phyloP scores from a whole-genome alignment of 2,113 vertebrate genomes.

The Aphyosemion australe region DNA sequence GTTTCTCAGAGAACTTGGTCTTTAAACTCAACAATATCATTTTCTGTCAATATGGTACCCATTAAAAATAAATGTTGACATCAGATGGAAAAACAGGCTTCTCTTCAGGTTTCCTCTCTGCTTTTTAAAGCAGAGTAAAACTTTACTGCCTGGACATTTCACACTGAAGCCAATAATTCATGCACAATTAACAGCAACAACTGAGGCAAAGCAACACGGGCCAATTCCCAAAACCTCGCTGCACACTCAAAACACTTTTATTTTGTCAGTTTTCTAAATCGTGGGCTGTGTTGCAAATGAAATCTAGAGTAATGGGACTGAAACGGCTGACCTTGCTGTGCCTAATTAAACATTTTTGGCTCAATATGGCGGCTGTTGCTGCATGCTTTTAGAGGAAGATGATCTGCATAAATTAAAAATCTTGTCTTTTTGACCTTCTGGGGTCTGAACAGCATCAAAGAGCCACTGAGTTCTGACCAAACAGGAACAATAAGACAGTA shows the following conservation, averaged over 20 bases:
- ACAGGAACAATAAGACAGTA: background rate
- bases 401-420: background rate
- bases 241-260: conserved; percentile 6
- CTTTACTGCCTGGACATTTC: background rate
- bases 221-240: background rate
- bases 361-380: background rate
- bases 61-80: background rate
- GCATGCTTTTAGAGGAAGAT: conserved; percentile 7
- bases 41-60: background rate
- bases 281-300: conserved; percentile 18
- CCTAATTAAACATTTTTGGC: background rate
- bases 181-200: conserved; percentile 3
- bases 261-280: conserved; percentile 11
- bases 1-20: too few relatives aligned
- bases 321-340: conserved; percentile 3
- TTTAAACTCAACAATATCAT: background rate
- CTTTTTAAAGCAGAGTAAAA: background rate
- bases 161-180: background rate
- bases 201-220: background rate
- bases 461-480: conserved; percentile 1
- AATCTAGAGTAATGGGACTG: conserved; percentile 3
- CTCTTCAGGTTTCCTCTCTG: background rate
- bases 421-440: background rate
- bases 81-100: background rate
- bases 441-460: background rate